Base-by-base conservation (phyloP, 2,113 vertebrate genomes). In the Columba livia region DNA sequence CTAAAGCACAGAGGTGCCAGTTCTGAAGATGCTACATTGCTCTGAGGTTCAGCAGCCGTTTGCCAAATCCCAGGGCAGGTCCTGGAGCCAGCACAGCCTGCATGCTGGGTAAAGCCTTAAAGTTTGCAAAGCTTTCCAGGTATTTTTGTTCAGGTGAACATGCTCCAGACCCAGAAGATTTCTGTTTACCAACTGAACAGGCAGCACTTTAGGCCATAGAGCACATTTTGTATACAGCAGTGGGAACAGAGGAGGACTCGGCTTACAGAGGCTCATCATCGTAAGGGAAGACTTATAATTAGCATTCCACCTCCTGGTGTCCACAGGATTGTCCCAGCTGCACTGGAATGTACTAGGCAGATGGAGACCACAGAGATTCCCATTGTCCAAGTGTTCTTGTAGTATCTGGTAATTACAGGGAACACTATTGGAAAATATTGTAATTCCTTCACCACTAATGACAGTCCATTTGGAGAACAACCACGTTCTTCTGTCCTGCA, bases 321-420 rank as follows among this genome's bases (percentile, higher is more conserved):
- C 88, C 66, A 31, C 64, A 50, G 58, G 62, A 93, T 36, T 9
- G 0, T 25, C 79, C 28, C 40, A n/a, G 23, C 85, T 79, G 61
- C 80, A 50, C 61, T 71, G 60, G 72, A 44, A 87, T 70, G 50
- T 25, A 50, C 50, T 28, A 47, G 16, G 47, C 54, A 62, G 67
- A 93, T 40, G 50, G 79, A 85, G 95, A 78, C 79, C 85, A 79
- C 58, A 69, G 48, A 92, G 58, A 73, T 70, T 62, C 40, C 54
- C 75, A 23, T 44, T 16, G 74, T 51, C 71, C 75, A 53, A 66
- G 58, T 50, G 58, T 42, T 83, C 79, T 74, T 90, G 58, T 47
- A 78, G 86, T 57, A 57, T 42, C 92, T 80, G 56, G 71, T 65
- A 92, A 73, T 90, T 94, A 77, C 77, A 78, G 75, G 67, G 64